phyloP scores from a whole-genome alignment of 2,797 vertebrate genomes.

The Spinibarbus caldwelli region DNA sequence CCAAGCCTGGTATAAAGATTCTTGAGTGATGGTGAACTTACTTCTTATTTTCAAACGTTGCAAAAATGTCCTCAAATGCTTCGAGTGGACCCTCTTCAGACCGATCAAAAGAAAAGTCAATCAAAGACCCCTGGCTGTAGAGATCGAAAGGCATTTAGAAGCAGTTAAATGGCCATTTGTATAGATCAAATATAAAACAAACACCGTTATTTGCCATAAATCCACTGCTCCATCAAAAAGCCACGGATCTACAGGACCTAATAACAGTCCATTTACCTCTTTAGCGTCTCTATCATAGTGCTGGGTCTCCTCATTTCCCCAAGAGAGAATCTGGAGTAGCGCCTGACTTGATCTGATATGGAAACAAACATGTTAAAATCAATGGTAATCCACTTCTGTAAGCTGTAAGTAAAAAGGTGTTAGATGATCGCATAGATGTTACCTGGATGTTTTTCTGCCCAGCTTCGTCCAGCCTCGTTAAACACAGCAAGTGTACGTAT shows the following conservation, averaged over 20 bases:
- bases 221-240: conserved; percentile 5
- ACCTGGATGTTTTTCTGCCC: conserved; percentile 76
- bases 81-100: conserved; percentile 89
- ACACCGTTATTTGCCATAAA: not conserved
- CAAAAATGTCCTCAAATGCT: conserved; percentile 92
- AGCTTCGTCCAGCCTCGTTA: conserved; percentile 76
- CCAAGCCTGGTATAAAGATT: not conserved
- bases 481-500: conserved; percentile 85
- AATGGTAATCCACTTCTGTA: not conserved
- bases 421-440: conserved; percentile 7
- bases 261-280: conserved; percentile 80
- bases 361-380: not conserved
- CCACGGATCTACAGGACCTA: not conserved
- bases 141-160: conserved; percentile 45
- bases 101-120: conserved; percentile 95
- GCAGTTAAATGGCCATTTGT: not conserved
- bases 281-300: conserved; percentile 70
- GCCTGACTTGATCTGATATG: conserved; percentile 69
- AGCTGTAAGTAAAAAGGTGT: not conserved
- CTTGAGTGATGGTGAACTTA: conserved; percentile 73
- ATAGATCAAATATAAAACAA: conserved; percentile 5
- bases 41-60: conserved; percentile 90
- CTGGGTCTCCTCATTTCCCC: conserved; percentile 73
- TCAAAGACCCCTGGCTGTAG: conserved; percentile 78
- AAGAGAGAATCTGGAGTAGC: conserved; percentile 69